These are phyloP conservation scores for Ennomos quercinarius DNA, from an alignment of 2,888 invertebrate species.

Conservation along the genomic window DNA sequence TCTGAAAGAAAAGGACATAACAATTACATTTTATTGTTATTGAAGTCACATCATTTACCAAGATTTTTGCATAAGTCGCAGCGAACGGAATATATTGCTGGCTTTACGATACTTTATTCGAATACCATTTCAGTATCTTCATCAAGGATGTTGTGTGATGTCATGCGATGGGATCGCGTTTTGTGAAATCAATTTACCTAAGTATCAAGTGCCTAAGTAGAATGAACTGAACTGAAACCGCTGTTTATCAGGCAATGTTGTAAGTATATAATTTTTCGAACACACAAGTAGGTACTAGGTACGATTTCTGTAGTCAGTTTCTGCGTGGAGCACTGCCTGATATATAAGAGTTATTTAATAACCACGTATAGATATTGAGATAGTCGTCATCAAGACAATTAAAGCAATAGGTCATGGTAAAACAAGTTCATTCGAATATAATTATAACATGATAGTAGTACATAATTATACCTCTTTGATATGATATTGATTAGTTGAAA, in stretches of 20 bases:
- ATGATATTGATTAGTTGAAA: too few relatives aligned
- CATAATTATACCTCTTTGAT: too few relatives aligned
- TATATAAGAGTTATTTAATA: too few relatives aligned
- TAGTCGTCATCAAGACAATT: too few relatives aligned
- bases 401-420: too few relatives aligned
- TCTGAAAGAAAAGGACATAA: conserved; percentile 63
- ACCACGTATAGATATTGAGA: too few relatives aligned
- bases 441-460: too few relatives aligned
- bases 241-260: not conserved
- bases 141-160: conserved; percentile 13
- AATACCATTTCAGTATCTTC: conserved; percentile 9
- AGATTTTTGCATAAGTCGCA: conserved; percentile 16
- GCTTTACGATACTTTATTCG: conserved; percentile 17
- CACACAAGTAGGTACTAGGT: too few relatives aligned
- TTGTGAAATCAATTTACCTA: conserved; percentile 10
- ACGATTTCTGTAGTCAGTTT: too few relatives aligned
- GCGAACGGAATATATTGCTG: conserved; percentile 13
- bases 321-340: too few relatives aligned
- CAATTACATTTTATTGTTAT: conserved; percentile 34
- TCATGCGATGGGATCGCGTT: conserved; percentile 17
- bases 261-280: too few relatives aligned
- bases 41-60: conserved; percentile 18
- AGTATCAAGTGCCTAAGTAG: conserved; percentile 7
- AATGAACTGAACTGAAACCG: not conserved
- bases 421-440: too few relatives aligned